Evolutionary conservation across 1,140 invertebrate species (phyloP), one percentile per base, ranked within the genome.

Genomic region (Megathymus violae): DNA sequence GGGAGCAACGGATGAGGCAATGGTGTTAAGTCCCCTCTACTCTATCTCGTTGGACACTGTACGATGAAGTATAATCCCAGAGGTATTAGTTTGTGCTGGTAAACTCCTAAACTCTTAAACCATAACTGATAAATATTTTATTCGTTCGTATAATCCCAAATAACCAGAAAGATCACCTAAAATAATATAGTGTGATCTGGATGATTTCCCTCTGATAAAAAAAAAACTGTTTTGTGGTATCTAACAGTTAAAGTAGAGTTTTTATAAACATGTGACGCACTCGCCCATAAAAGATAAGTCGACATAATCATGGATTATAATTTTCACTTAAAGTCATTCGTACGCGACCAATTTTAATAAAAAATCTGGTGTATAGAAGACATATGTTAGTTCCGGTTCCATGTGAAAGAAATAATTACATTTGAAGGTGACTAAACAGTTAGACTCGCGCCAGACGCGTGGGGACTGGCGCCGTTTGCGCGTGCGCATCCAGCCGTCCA

Each of bases 401-500:
- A 15, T 50, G 47, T 16, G 11, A 50, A 50, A 50, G 40, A 41
- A 50, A 48, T 48, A 31, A 48, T 27, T 48, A 27, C 25, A 36
- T 36, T 9, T 36, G 47, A 50, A 27, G 27, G 47, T 50, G 47
- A 36, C 47, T 50, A 50, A 36, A 41, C 40, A 14, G 47, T 36
- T 27, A 64, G 61, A 63, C 65, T 36, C 27, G 54, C 61, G 62
- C 14, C 58, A 67, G 64, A 67, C 65, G 59, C 36, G 14, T 17
- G 44, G 22, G 51, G 52, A 58, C 19, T 62, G 56, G 56, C 14
- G 67, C 40, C 40, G 6, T 16, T 15, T 27, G 31, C 71, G 71
- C 74, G 68, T 73, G 69, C 68, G 71, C 71, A 67, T 25, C 25
- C 27, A 31, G 47, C 38, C 61, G 43, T 62, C 40, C 64, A 58